A percentile compares a stretch with the other conserved stretches of the same genome.
Evolutionary conservation across 2,113 vertebrate species (phyloP).

Genomic region (Phylloscopus whistleri): DNA sequence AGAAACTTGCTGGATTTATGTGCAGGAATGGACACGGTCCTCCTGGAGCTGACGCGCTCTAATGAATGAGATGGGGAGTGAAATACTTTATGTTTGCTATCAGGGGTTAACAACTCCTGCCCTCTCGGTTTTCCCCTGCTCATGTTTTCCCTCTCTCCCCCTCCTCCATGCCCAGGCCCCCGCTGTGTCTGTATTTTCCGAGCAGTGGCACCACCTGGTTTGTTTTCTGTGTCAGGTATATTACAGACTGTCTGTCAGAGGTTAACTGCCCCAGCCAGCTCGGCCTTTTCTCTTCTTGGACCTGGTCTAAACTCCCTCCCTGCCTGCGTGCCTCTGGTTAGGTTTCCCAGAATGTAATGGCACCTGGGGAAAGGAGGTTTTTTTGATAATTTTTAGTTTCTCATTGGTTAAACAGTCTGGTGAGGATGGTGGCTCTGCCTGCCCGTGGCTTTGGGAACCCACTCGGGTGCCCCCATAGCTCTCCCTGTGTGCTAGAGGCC

Average conservation of each 20-base stretch:
- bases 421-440: neutral
- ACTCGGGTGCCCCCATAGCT: accelerated
- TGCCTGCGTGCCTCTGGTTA: neutral
- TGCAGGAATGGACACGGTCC: neutral
- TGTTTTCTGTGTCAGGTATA: slow-evolving; percentile 57
- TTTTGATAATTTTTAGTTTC: neutral
- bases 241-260: slow-evolving; percentile 48
- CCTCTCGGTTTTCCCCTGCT: neutral
- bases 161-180: neutral
- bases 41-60: slow-evolving; percentile 35
- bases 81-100: slow-evolving; percentile 42
- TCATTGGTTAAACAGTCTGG: neutral
- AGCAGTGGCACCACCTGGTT: slow-evolving; percentile 56
- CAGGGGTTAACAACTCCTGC: slow-evolving; percentile 44
- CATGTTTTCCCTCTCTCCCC: slow-evolving; percentile 6
- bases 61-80: slow-evolving; percentile 48
- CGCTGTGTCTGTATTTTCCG: neutral
- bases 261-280: slow-evolving; percentile 23
- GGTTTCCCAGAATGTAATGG: neutral
- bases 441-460: neutral
- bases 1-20: slow-evolving; percentile 46
- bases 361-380: neutral
- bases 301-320: neutral
- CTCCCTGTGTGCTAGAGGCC: neutral
- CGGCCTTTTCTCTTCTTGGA: neutral